Percentiles rank a stretch among this genome's conserved stretches.
phyloP scores from a whole-genome alignment of 2,888 invertebrate genomes.

The Polyploca ridens region DNA sequence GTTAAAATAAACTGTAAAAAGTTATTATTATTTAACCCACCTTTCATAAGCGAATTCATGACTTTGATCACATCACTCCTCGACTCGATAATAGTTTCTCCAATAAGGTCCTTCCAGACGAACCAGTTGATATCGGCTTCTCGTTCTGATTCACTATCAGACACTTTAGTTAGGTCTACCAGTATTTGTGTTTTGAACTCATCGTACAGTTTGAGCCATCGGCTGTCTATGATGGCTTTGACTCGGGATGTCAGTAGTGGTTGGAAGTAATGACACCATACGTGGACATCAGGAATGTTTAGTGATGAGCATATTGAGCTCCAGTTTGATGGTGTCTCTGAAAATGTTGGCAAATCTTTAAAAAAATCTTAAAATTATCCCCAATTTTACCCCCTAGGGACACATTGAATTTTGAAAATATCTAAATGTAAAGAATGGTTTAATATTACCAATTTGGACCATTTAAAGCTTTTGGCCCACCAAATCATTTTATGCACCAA shows the following conservation, averaged over 20 bases:
- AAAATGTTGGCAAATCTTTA: slow-evolving; percentile 35
- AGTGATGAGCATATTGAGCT: slow-evolving; percentile 85
- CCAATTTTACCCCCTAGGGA: no score
- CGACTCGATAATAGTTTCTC: slow-evolving; percentile 77
- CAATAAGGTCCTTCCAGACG: slow-evolving; percentile 89
- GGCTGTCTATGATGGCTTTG: slow-evolving; percentile 83
- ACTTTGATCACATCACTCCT: slow-evolving; percentile 74
- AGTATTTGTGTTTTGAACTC: slow-evolving; percentile 68
- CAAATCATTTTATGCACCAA: no score
- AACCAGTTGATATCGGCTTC: slow-evolving; percentile 88
- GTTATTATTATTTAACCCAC: slow-evolving; percentile 50
- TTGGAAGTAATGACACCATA: slow-evolving; percentile 90
- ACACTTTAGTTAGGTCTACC: slow-evolving; percentile 68
- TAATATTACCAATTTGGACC: no score
- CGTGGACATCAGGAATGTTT: slow-evolving; percentile 83
- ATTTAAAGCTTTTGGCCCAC: no score
- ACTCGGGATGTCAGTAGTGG: slow-evolving; percentile 89
- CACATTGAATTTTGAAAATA: slow-evolving; percentile 5
- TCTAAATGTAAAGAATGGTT: no score
- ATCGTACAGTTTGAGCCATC: slow-evolving; percentile 71
- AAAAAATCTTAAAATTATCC: no score
- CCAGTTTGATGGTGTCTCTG: slow-evolving; percentile 87
- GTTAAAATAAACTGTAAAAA: no score
- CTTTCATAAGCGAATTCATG: slow-evolving; percentile 79
- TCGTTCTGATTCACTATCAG: slow-evolving; percentile 76